Evolutionary conservation across 2,797 vertebrate genomes (phyloP).

Genomic region (Rhabdophis nuchalis): DNA sequence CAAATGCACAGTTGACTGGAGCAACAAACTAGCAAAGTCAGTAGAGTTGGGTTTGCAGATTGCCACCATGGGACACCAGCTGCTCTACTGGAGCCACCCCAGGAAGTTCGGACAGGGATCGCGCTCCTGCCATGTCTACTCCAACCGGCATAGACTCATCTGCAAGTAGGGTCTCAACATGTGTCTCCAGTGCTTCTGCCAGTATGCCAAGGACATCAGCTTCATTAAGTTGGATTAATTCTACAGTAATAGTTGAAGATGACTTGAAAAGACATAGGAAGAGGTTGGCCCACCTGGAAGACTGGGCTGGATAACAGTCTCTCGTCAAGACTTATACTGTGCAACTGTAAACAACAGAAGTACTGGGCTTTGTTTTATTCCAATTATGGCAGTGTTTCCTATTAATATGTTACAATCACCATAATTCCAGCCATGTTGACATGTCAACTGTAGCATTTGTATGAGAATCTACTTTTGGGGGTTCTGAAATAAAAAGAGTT

Average conservation of each 20-base stretch:
- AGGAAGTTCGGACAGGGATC: too few species aligned
- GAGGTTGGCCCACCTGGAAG: not conserved
- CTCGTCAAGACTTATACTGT: too few species aligned
- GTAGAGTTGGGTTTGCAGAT: not conserved
- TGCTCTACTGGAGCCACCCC: too few species aligned
- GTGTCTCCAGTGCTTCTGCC: too few species aligned
- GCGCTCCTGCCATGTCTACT: too few species aligned
- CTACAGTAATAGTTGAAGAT: not conserved
- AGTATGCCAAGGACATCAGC: too few species aligned
- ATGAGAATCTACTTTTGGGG: not conserved
- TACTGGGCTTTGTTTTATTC: not conserved
- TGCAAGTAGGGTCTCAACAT: too few species aligned
- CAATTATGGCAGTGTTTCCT: not conserved
- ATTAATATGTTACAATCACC: not conserved
- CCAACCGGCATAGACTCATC: too few species aligned
- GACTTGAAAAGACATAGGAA: not conserved
- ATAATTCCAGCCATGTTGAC: not conserved
- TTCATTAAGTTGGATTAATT: constrained; percentile 13
- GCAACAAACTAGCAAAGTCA: not conserved
- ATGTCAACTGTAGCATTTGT: not conserved
- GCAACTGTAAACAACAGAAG: not conserved
- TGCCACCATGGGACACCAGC: too few species aligned
- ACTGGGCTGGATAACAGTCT: not conserved
- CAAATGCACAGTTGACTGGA: not conserved
- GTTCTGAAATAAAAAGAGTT: not conserved